Conservation (phyloP, 2,888 invertebrate species). For the Sinotaia quadrata region DNA sequence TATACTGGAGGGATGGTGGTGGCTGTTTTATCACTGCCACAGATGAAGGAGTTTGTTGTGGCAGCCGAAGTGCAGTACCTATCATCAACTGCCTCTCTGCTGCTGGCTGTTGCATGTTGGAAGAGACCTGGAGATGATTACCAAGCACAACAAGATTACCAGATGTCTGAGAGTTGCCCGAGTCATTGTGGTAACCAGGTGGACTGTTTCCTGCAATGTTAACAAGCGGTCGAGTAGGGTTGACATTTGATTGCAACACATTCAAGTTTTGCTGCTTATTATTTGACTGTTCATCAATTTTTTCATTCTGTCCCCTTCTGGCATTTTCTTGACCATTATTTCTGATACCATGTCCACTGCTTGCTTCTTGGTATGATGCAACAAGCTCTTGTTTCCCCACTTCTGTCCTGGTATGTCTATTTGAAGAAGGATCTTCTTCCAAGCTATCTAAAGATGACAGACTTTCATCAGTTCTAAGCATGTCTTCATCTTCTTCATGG, state of each 20-base stretch:
- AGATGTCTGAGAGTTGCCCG: not conserved
- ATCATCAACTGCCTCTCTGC: not conserved
- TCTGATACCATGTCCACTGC: too few species aligned
- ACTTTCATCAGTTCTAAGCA: slow-evolving; percentile 2
- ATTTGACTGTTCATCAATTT: not conserved
- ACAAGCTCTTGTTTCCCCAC: not conserved
- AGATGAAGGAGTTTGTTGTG: not conserved
- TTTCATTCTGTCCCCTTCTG: too few species aligned
- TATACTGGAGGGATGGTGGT: slow-evolving; percentile 18
- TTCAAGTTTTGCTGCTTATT: not conserved
- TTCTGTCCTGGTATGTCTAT: not conserved
- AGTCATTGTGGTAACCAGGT: too few species aligned
- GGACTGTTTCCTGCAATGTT: too few species aligned
- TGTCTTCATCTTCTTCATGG: not conserved
- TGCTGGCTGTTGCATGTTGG: not conserved
- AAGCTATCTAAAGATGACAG: slow-evolving; percentile 24
- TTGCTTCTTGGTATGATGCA: too few species aligned
- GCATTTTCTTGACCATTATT: too few species aligned
- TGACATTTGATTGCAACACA: not conserved
- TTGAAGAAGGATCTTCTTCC: not conserved
- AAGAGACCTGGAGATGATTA: not conserved
- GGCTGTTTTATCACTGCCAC: slow-evolving; percentile 7
- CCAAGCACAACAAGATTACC: slow-evolving; percentile 12
- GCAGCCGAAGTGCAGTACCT: slow-evolving; percentile 10
- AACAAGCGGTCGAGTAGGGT: not conserved